Percentiles rank a stretch among this genome's conserved stretches.
Evolutionary conservation across 2,797 vertebrate genomes (phyloP).

Genomic region (Ambastaia sidthimunki): DNA sequence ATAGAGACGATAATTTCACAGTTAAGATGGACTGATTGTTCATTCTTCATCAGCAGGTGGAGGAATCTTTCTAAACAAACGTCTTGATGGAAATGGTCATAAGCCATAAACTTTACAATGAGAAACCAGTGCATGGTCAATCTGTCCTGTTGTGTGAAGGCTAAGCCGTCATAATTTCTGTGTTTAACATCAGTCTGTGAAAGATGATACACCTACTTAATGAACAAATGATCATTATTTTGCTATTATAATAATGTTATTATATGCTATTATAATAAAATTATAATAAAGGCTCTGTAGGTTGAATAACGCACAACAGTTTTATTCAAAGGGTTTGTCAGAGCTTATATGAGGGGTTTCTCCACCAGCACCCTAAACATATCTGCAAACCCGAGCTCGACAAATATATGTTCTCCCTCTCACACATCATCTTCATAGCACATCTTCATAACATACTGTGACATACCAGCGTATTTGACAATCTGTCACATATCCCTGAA

Average conservation of each 20-base stretch:
- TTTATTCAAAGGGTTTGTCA: background rate
- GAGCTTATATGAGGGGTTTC: background rate
- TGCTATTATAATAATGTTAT: background rate
- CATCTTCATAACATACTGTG: background rate
- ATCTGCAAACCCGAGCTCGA: background rate
- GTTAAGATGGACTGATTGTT: background rate
- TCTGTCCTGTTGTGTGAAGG: background rate
- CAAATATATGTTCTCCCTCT: background rate
- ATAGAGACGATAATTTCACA: too few relatives aligned
- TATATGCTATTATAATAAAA: background rate
- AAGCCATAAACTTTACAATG: constrained; percentile 20
- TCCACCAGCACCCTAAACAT: background rate
- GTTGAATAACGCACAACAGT: background rate
- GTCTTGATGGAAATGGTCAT: constrained; percentile 37
- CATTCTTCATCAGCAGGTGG: constrained; percentile 38
- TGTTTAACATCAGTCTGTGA: background rate
- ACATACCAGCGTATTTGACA: background rate
- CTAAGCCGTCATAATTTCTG: background rate
- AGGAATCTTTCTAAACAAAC: constrained; percentile 29
- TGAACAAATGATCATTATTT: background rate
- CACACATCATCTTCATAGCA: background rate
- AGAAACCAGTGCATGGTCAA: background rate
- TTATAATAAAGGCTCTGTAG: background rate
- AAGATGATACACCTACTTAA: constrained; percentile 1
- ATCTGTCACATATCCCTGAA: background rate